Base-by-base conservation (phyloP, 2,797 vertebrate species). In the Apodemus agrarius region DNA sequence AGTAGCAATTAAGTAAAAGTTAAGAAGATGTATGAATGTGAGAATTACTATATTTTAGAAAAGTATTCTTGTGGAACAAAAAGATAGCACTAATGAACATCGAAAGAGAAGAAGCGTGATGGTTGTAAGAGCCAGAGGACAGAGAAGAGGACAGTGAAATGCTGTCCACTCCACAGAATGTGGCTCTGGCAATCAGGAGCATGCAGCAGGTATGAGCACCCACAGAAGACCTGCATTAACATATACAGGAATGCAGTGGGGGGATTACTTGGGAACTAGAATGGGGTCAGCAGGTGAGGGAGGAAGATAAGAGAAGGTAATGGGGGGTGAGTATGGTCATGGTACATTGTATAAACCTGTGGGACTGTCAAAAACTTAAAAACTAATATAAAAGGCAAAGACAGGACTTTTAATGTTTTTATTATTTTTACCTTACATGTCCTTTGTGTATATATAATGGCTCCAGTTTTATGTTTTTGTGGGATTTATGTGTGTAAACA, bases 141-240 rank as follows among this genome's bases (percentile, higher is more conserved):
- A 2, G n/a, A n/a, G 16, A 10, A 31, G 37, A 5, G 5, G 29
- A 0, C 59, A 0, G 0, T 84, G 40, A 6, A 19, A 31, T 43
- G 59, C 57, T 17, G 16, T 14, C 9, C 26, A 19, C 37, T 19
- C 26, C 8, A 0, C 26, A 63, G 3, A 7, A 29, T 17, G 13
- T 29, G n/a, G 22, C 57, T 40, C 22, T 29, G 9, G 24, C n/a
- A 11, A 1, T 63, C 34, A 81, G 24, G 37, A 84, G 46, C 16
- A 65, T 8, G 40, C 6, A 63, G 40, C 81, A 46, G 14, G 26
- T 63, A 29, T 63, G 37, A 43, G 4, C 26, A 29, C 1, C 22
- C 26, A 37, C 24, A 31, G 1, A 84, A 63, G 54, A 2, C 22
- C 80, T 19, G 54, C 6, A 29, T 40, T 61, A n/a, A 11, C 2